A percentile compares a stretch with the other conserved stretches of the same genome.
Evolutionary conservation across 2,113 vertebrate species (phyloP).

Genomic region (Mustela lutreola): DNA sequence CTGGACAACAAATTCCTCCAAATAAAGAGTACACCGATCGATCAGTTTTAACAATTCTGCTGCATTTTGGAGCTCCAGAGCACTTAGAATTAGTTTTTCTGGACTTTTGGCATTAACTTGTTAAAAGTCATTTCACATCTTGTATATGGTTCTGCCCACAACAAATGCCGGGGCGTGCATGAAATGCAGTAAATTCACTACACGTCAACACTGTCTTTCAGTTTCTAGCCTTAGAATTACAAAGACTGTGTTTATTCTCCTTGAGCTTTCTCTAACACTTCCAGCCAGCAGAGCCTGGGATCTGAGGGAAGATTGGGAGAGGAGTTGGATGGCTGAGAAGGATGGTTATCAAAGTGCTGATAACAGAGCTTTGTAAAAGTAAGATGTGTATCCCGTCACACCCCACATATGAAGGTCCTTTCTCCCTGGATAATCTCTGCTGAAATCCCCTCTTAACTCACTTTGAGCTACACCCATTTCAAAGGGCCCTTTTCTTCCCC

Average conservation of each 20-base stretch:
- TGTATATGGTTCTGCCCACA: slow-evolving; percentile 75
- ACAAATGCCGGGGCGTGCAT: slow-evolving; percentile 29
- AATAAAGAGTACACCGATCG: slow-evolving; percentile 85
- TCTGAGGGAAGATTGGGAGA: not conserved
- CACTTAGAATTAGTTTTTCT: slow-evolving; percentile 78
- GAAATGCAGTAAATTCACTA: slow-evolving; percentile 46
- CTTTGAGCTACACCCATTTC: not conserved
- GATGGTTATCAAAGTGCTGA: not conserved
- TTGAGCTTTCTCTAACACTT: not conserved
- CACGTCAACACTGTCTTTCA: not conserved
- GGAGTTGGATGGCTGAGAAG: not conserved
- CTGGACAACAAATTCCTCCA: slow-evolving; percentile 83
- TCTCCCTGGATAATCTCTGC: not conserved
- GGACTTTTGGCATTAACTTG: slow-evolving; percentile 76
- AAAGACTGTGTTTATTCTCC: not conserved
- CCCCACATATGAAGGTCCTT: not conserved
- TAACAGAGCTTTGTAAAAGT: not conserved
- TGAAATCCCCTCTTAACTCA: not conserved
- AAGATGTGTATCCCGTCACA: not conserved
- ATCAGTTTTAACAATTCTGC: slow-evolving; percentile 85
- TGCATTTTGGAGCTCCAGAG: slow-evolving; percentile 76
- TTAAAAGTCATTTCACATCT: slow-evolving; percentile 71
- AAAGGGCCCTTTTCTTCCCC: not conserved
- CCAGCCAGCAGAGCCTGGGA: not conserved
- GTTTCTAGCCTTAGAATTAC: not conserved